Evolutionary conservation across 2,888 invertebrate genomes (phyloP), one percentile per base, ranked within the genome.

Genomic region (Venusia cambrica): DNA sequence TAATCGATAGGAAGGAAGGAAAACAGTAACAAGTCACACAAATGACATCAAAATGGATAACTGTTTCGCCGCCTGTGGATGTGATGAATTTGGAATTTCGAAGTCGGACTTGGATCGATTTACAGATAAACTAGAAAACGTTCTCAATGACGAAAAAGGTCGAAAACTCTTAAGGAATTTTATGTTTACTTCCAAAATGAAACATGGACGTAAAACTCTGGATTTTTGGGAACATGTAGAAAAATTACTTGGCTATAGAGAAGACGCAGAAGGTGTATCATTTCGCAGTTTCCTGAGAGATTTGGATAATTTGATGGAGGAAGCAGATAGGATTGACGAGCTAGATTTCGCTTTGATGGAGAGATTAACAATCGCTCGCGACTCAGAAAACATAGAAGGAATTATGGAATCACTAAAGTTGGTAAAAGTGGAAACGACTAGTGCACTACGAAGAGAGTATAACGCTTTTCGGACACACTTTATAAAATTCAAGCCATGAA

Each of bases 61-160:
- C 56, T 87, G 88, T 74, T 84, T 87, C 48, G 72, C 65, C 44
- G 77, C 76, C 27, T 88, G 85, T 63, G 77, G 84, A 55, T 87
- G 84, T 61, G 79, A 80, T 46, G 74, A 77, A 46, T 64, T 67
- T 26, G 80, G 77, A 29, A 62, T 87, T 37, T 81, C 81, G 20
- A 81, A 75, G 58, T 70, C 83, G 3, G 88, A 88, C 54, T 76
- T 87, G 48, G 88, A 88, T 53, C 77, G 87, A 18, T 88, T 73
- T 47, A 87, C 87, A 33, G 88, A 88, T 51, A 83, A 72, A 62
- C 83, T 88, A 47, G 87, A 88, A 61, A 87, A 88, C 58, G 76
- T 88, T 18, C 68, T 88, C 20, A 79, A 71, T 30, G 79, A 87
- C 43, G 81, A 83, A 37, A 87, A 79, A 45, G 87, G 87, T 0